Percentiles rank a stretch among this genome's conserved stretches.
phyloP scores from a whole-genome alignment of 2,113 vertebrate genomes.

The Entomyzon cyanotis region DNA sequence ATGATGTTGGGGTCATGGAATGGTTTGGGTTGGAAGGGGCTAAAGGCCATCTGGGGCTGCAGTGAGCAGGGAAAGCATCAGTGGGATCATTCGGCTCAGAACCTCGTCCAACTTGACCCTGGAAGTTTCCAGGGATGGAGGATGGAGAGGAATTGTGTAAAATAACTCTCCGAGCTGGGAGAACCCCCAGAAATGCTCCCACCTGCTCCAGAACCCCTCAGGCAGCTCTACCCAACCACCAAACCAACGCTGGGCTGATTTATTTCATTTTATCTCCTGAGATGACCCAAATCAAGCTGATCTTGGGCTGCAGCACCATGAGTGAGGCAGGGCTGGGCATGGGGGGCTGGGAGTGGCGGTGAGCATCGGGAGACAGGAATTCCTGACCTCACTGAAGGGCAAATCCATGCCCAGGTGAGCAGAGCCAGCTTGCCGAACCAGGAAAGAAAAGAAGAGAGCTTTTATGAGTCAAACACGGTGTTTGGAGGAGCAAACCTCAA shows the following conservation, averaged over 20 bases:
- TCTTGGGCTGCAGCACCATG: background rate
- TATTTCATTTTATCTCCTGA: background rate
- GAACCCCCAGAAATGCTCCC: background rate
- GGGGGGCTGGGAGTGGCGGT: fast-evolving
- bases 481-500: background rate
- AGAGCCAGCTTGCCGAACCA: background rate
- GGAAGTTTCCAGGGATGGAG: background rate
- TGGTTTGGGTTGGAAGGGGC: background rate
- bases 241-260: background rate
- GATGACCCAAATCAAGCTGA: background rate
- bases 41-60: background rate
- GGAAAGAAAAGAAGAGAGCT: background rate
- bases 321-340: fast-evolving
- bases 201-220: fast-evolving
- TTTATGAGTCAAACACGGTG: background rate
- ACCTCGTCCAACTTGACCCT: fast-evolving
- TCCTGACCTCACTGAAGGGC: background rate
- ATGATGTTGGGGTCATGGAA: background rate
- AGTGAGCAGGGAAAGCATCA: background rate
- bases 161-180: background rate
- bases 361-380: background rate
- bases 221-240: background rate
- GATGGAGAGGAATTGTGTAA: fast-evolving
- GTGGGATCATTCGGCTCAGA: background rate
- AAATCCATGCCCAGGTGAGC: background rate